phyloP scores from a whole-genome alignment of 2,797 vertebrate genomes.

The Melanotaenia maccullochi region DNA sequence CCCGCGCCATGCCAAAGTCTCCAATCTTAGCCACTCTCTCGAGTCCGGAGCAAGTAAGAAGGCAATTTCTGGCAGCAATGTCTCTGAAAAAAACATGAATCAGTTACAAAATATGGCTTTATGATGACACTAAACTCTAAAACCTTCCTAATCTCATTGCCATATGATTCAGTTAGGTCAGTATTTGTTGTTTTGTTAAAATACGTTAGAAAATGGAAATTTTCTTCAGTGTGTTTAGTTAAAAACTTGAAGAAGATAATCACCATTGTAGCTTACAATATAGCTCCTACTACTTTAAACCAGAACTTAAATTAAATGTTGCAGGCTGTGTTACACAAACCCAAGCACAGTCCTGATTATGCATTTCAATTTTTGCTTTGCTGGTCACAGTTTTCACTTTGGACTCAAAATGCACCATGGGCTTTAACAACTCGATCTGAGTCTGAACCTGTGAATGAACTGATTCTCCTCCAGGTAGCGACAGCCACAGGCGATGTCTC shows the following conservation, averaged over 20 bases:
- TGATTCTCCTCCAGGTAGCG: constrained; percentile 94
- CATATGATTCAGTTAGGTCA: neutral
- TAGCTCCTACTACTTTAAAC: neutral
- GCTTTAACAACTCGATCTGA: neutral
- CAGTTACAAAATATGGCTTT: constrained; percentile 12
- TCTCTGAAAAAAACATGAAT: constrained; percentile 83
- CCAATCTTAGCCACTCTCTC: constrained; percentile 92
- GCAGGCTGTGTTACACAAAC: neutral
- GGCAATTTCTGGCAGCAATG: constrained; percentile 93
- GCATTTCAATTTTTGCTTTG: neutral
- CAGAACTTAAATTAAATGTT: neutral
- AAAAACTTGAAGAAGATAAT: neutral
- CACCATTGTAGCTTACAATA: neutral
- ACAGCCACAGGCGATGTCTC: constrained; percentile 92
- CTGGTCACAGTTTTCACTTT: neutral
- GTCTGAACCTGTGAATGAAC: constrained; percentile 83
- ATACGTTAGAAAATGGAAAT: neutral
- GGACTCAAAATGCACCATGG: neutral
- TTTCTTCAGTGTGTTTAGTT: neutral
- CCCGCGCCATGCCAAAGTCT: constrained; percentile 95
- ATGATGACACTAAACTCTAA: neutral
- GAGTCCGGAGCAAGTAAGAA: constrained; percentile 88
- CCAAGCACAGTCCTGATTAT: neutral
- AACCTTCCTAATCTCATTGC: neutral
- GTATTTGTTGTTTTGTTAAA: neutral